These are phyloP conservation scores for Porites cylindrica DNA, from an alignment of 92 coral and sea anemone genomes.

Conservation along the genomic window DNA sequence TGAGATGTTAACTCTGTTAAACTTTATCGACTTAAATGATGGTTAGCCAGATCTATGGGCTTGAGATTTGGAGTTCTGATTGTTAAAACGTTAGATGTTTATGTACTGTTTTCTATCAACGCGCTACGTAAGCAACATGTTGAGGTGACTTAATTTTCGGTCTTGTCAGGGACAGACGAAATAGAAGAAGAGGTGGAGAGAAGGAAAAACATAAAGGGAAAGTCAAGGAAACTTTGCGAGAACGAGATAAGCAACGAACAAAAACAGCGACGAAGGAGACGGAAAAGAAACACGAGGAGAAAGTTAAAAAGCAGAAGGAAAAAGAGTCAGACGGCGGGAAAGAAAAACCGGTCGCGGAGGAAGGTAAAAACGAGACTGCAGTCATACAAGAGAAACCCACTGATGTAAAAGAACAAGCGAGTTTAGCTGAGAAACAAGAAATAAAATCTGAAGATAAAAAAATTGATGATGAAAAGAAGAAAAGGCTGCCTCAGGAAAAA, in stretches of 20 bases:
- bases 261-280: slow-evolving; percentile 42
- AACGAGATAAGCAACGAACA: slow-evolving; percentile 68
- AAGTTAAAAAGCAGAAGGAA: slow-evolving; percentile 62
- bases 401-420: slow-evolving; percentile 29
- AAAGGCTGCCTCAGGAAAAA: slow-evolving; percentile 42
- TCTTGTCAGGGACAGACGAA: slow-evolving; percentile 57
- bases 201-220: slow-evolving; percentile 52
- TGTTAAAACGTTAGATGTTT: too few species aligned
- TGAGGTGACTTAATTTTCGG: not conserved
- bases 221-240: slow-evolving; percentile 50
- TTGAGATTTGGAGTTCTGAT: too few species aligned
- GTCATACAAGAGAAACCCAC: slow-evolving; percentile 33
- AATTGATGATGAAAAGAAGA: slow-evolving; percentile 55
- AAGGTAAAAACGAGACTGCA: slow-evolving; percentile 32
- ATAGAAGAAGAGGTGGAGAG: slow-evolving; percentile 60
- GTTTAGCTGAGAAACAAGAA: slow-evolving; percentile 30
- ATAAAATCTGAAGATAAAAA: slow-evolving; percentile 37
- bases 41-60: too few species aligned
- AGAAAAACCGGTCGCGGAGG: slow-evolving; percentile 28
- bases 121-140: not conserved
- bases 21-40: too few species aligned
- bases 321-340: slow-evolving; percentile 54
- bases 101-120: not conserved
- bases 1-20: too few species aligned
- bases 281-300: slow-evolving; percentile 57